Evolutionary conservation across 2,113 vertebrate genomes (phyloP), one percentile per base, ranked within the genome.

Genomic region (Indicator indicator): DNA sequence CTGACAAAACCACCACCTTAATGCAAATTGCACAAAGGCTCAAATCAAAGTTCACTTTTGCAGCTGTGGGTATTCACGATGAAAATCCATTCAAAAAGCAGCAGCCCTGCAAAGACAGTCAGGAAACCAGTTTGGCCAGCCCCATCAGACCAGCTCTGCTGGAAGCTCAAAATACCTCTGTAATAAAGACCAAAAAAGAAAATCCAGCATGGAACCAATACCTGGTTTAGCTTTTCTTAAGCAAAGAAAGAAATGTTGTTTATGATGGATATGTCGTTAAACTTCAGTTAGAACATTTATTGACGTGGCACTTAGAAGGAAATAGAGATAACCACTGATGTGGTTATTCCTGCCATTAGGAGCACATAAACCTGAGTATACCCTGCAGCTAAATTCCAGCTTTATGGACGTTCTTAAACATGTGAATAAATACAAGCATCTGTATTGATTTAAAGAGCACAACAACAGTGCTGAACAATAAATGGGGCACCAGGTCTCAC

Each of bases 251-350:
- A 64, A 83, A 20, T 1, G 20, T 14, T 17, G 71, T 77, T 93
- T 70, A 1, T 23, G n/a, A 23, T 8, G 14, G 79, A 17, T 10
- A 77, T 0, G 4, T 46, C 76, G 16, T 28, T 50, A 46, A 59
- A 54, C 18, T 40, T 40, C 1, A 40, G n/a, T 19, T 78, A 9
- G 33, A 55, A 11, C 27, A 6, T 30, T 36, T 40, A 50, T 2
- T 32, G 69, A 30, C 46, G 3, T 0, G 0, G 26, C 36, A 6
- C 69, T 75, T 32, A 28, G 2, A 38, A 40, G 67, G 1, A 44
- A 72, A 59, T 2, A 4, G 27, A 70, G 83, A 10, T 16, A 59
- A 46, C 13, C 13, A 7, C 14, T 56, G 54, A 7, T 5, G 6
- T 27, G 79, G 32, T 28, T 20, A 50, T 28, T 67, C 46, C 40